Evolutionary conservation across 2,797 vertebrate species (phyloP).

Genomic region (Micromesistius poutassou): DNA sequence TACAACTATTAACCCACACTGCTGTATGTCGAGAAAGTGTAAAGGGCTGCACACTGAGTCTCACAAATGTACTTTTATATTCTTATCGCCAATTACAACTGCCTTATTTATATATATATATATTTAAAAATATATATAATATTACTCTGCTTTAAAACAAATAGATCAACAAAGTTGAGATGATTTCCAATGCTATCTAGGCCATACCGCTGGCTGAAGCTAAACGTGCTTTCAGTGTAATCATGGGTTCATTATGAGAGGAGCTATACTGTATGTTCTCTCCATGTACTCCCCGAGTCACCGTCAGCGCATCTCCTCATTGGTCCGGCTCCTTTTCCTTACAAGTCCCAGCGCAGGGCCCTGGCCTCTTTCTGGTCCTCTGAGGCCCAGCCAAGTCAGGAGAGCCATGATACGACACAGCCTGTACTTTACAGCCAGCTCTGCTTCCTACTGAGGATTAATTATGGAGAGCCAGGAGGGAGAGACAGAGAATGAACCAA

Average conservation of each 20-base stretch:
- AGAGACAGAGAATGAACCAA: constrained; percentile 39
- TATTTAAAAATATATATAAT: background rate
- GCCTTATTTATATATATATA: constrained; percentile 16
- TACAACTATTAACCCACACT: background rate
- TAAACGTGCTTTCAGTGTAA: constrained; percentile 41
- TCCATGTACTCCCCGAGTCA: constrained; percentile 16
- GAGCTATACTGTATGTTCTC: background rate
- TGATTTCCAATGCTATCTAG: background rate
- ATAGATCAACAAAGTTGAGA: background rate
- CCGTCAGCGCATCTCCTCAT: constrained; percentile 18
- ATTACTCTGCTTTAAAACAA: background rate
- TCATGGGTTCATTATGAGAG: background rate
- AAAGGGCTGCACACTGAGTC: constrained; percentile 17
- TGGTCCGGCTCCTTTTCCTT: constrained; percentile 33
- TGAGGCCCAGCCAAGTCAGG: constrained; percentile 8
- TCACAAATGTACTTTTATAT: constrained; percentile 27
- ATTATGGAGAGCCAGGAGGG: constrained; percentile 54
- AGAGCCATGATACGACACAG: constrained; percentile 16
- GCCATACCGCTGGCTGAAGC: background rate
- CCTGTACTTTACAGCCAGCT: constrained; percentile 14
- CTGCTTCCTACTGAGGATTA: constrained; percentile 25
- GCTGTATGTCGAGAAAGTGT: constrained; percentile 16
- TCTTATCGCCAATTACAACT: constrained; percentile 26
- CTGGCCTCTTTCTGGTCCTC: constrained; percentile 26
- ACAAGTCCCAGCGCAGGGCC: constrained; percentile 27